Conservation (phyloP, 2,888 invertebrate genomes). For the Caenorhabditis sp. region DNA sequence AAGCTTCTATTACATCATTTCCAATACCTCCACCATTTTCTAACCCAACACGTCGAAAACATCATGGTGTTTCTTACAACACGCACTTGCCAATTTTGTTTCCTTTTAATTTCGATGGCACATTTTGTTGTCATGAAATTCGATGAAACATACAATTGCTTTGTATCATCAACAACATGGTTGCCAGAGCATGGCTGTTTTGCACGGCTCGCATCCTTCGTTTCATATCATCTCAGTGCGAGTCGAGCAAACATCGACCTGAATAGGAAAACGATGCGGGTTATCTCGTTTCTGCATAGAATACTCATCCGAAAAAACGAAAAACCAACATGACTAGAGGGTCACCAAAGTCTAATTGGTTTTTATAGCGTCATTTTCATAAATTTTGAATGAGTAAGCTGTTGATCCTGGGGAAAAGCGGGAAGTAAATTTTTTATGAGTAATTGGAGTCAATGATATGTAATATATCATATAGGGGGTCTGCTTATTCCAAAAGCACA, state of each 20-base stretch:
- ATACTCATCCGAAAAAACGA: conserved; percentile 13
- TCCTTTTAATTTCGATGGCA: not conserved
- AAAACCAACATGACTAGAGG: conserved; percentile 2
- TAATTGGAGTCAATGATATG: not conserved
- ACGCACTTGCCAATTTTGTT: not conserved
- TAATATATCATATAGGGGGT: too few species aligned
- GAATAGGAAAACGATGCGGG: not conserved
- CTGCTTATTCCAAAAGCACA: too few species aligned
- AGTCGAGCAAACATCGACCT: conserved; percentile 23
- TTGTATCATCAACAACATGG: conserved; percentile 3
- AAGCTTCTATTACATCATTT: too few species aligned
- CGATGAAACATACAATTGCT: conserved; percentile 17
- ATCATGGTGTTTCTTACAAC: too few species aligned
- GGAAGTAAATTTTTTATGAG: conserved; percentile 29
- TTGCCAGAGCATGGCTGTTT: conserved; percentile 1
- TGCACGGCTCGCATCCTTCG: conserved; percentile 1
- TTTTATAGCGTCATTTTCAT: conserved; percentile 36
- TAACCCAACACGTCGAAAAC: too few species aligned
- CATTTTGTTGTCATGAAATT: not conserved
- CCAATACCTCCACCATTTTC: too few species aligned
- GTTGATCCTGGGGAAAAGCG: conserved; percentile 20
- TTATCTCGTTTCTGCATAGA: not conserved
- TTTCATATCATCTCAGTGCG: conserved; percentile 4
- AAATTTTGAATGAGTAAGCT: conserved; percentile 25
- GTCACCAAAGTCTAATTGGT: conserved; percentile 39